Conservation (phyloP, 2,113 vertebrate species). For the Pituophis catenifer region DNA sequence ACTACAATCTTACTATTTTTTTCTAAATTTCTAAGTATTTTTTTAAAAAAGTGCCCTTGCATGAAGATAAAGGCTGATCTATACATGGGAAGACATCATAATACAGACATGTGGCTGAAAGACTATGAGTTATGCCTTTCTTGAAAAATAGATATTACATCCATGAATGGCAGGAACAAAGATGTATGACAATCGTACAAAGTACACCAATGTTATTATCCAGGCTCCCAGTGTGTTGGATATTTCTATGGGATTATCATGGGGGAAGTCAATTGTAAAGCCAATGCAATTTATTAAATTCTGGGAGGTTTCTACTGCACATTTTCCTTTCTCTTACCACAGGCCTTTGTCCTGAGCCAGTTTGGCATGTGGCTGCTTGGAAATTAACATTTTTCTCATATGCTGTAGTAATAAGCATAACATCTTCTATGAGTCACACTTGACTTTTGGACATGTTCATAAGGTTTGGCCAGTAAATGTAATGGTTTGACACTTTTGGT, state of each 20-base stretch:
- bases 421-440: neutral
- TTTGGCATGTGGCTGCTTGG: neutral
- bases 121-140: neutral
- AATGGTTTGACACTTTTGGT: neutral
- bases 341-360: neutral
- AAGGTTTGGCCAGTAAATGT: neutral
- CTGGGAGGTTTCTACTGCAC: neutral
- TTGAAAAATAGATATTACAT: neutral
- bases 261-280: neutral
- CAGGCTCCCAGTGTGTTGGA: neutral
- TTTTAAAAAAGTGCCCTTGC: neutral
- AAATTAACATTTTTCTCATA: neutral
- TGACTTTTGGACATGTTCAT: neutral
- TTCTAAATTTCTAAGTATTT: neutral
- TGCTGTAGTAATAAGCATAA: neutral
- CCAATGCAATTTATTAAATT: neutral
- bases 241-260: neutral
- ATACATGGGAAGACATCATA: neutral
- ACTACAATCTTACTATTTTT: neutral
- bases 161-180: neutral
- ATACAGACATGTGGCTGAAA: neutral
- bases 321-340: neutral
- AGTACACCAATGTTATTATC: neutral
- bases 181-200: neutral
- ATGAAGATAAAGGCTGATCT: neutral